These are phyloP conservation scores for Caretta caretta DNA, from an alignment of 2,113 vertebrate genomes.

Conservation along the genomic window DNA sequence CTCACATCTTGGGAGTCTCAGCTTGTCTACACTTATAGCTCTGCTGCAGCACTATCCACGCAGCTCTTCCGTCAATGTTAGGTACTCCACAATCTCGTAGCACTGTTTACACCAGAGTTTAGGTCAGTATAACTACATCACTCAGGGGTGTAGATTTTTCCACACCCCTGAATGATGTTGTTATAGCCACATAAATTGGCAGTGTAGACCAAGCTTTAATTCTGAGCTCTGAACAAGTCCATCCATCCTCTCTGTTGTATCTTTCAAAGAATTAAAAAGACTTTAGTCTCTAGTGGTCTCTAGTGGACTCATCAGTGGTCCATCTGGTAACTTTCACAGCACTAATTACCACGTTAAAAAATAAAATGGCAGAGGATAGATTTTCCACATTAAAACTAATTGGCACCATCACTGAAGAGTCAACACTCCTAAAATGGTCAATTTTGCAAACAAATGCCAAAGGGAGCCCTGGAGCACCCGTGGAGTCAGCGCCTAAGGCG, in stretches of 20 bases:
- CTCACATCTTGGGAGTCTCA: not conserved
- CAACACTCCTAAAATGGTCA: constrained; percentile 59
- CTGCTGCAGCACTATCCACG: not conserved
- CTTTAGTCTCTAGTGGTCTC: not conserved
- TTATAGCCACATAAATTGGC: too few relatives aligned
- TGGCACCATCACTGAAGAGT: constrained; percentile 41
- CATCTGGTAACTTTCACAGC: not conserved
- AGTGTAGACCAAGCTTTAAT: not conserved
- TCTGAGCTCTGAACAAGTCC: not conserved
- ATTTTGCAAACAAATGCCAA: constrained; percentile 34
- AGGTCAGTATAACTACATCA: not conserved
- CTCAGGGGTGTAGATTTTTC: too few relatives aligned
- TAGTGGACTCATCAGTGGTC: not conserved
- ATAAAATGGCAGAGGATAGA: constrained; percentile 42
- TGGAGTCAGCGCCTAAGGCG: too few relatives aligned
- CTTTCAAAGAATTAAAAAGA: not conserved
- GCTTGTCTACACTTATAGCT: not conserved
- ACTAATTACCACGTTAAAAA: constrained; percentile 33
- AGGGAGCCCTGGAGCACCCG: not conserved
- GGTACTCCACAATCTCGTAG: not conserved
- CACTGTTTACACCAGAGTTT: not conserved
- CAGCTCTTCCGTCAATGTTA: too few relatives aligned
- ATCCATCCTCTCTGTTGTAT: not conserved
- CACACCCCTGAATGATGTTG: too few relatives aligned
- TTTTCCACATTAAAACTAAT: constrained; percentile 59